These are phyloP conservation scores for Pocota personata DNA, from an alignment of 2,888 invertebrate species.

Conservation along the genomic window DNA sequence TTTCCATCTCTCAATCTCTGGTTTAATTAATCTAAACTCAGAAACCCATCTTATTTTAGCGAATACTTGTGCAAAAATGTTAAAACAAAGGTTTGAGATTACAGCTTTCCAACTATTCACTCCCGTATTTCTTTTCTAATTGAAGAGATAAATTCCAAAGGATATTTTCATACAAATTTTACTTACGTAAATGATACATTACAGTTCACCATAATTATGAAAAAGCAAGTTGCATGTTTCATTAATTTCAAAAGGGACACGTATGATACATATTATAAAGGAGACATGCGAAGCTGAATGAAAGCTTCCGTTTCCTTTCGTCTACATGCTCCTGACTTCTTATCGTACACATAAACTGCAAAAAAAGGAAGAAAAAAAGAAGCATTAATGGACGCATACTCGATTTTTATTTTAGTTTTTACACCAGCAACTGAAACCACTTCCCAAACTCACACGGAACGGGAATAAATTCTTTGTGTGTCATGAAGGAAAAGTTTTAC, in stretches of 20 bases:
- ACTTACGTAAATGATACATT: background rate
- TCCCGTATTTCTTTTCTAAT: background rate
- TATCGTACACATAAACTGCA: slow-evolving; percentile 5
- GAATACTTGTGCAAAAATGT: too few species aligned
- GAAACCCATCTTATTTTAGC: too few species aligned
- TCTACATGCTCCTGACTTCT: slow-evolving; percentile 42
- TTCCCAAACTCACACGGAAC: slow-evolving; percentile 39
- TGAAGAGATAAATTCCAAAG: background rate
- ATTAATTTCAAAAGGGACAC: slow-evolving; percentile 58
- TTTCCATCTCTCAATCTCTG: too few species aligned
- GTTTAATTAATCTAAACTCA: too few species aligned
- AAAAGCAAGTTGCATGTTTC: slow-evolving; percentile 56
- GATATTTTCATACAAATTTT: background rate
- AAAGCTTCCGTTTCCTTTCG: slow-evolving; percentile 60
- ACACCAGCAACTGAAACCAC: slow-evolving; percentile 31
- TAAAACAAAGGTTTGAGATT: too few species aligned
- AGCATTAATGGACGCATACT: slow-evolving; percentile 32
- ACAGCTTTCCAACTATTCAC: background rate
- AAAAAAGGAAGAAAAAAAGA: background rate
- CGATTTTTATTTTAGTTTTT: background rate
- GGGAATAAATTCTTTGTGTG: slow-evolving; percentile 53
- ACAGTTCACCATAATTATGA: slow-evolving; percentile 48
- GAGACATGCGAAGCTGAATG: slow-evolving; percentile 58
- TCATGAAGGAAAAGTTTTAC: slow-evolving; percentile 57
- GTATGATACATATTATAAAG: slow-evolving; percentile 23